Conservation (phyloP, 2,888 invertebrate genomes). For the Pseudolycoriella hygida region DNA sequence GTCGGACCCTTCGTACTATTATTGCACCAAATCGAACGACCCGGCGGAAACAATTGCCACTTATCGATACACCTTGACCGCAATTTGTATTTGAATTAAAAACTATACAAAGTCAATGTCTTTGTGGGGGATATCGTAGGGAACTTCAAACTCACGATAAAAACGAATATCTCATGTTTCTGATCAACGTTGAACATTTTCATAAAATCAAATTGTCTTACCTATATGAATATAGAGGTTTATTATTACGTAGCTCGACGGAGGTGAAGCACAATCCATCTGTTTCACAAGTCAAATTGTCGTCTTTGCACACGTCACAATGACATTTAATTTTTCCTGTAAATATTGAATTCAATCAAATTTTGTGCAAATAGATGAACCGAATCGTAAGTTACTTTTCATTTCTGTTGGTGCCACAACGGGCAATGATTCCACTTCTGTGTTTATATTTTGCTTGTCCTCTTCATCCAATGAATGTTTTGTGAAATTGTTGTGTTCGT, state of each 20-base stretch:
- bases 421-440: neutral
- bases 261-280: slow-evolving; percentile 81
- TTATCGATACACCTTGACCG: slow-evolving; percentile 23
- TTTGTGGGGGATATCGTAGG: neutral
- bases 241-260: slow-evolving; percentile 43
- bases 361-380: too few relatives aligned
- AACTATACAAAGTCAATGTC: neutral
- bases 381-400: neutral
- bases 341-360: neutral
- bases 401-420: neutral
- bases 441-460: neutral
- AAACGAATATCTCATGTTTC: neutral
- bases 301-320: slow-evolving; percentile 59
- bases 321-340: slow-evolving; percentile 47
- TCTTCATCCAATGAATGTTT: slow-evolving; percentile 1
- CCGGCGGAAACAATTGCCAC: slow-evolving; percentile 26
- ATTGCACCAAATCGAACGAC: slow-evolving; percentile 28
- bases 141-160: neutral
- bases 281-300: slow-evolving; percentile 69
- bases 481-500: neutral
- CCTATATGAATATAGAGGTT: slow-evolving; percentile 53
- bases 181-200: neutral
- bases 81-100: slow-evolving; percentile 4
- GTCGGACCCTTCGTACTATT: slow-evolving; percentile 24
- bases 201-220: slow-evolving; percentile 30